Conservation (phyloP, 2,113 vertebrate species). For the Prunella fulvescens region DNA sequence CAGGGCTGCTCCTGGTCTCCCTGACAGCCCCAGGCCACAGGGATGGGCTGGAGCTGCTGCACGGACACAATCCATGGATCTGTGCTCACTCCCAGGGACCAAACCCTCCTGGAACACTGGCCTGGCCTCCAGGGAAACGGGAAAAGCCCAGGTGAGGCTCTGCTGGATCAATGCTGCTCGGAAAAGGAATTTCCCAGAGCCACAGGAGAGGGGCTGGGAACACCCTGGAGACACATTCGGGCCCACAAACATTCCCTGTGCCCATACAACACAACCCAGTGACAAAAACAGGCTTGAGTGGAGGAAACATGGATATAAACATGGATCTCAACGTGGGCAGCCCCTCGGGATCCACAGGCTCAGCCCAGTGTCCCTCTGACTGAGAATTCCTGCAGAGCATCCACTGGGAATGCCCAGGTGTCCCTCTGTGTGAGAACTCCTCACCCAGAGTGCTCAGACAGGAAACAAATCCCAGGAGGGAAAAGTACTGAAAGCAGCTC, state of each 20-base stretch:
- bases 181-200: background rate
- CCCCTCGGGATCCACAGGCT: background rate
- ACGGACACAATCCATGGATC: accelerated
- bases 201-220: background rate
- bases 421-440: accelerated
- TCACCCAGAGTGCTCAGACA: background rate
- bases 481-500: background rate
- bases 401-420: accelerated
- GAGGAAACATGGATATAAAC: accelerated
- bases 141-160: background rate
- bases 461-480: background rate
- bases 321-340: background rate
- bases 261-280: background rate
- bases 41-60: background rate
- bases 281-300: background rate
- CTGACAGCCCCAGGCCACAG: background rate
- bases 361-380: accelerated
- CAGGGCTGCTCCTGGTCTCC: background rate
- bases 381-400: background rate
- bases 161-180: background rate
- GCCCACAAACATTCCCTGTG: background rate
- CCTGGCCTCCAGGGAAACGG: accelerated
- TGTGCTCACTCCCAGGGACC: background rate
- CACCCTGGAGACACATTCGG: background rate
- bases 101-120: accelerated